Percentiles rank a stretch among this genome's conserved stretches.
Conservation (phyloP, 2,888 invertebrate species). For the Watsonalla binaria region DNA sequence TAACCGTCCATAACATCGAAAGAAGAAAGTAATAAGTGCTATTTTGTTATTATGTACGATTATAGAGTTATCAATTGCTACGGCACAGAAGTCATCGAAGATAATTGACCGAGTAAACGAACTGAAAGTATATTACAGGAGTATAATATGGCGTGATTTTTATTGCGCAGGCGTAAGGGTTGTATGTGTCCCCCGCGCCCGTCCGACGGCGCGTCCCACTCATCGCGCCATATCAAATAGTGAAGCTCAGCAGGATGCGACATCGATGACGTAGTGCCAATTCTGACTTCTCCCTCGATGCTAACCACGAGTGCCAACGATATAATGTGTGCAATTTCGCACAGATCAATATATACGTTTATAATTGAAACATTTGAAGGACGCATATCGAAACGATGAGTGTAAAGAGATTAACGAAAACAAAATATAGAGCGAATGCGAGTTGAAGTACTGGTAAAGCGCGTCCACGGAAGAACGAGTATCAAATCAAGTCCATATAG, state of each 20-base stretch:
- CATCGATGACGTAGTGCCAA: slow-evolving; percentile 16
- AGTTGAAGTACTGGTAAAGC: no score
- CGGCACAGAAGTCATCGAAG: slow-evolving; percentile 28
- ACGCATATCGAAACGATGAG: no score
- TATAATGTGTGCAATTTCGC: no score
- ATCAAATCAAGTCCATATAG: no score
- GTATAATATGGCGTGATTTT: slow-evolving; percentile 51
- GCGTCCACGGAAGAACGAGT: no score
- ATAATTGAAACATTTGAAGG: no score
- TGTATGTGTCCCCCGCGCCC: slow-evolving; percentile 41
- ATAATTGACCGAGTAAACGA: slow-evolving; percentile 68
- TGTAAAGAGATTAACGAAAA: no score
- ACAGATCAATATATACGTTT: no score
- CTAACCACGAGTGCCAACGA: no score
- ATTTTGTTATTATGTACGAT: slow-evolving; percentile 9
- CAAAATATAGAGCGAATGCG: no score
- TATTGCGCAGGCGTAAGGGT: slow-evolving; percentile 56
- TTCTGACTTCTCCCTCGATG: no score
- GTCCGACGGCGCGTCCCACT: slow-evolving; percentile 38
- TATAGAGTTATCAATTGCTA: background rate
- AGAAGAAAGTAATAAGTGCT: background rate
- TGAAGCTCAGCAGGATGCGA: slow-evolving; percentile 49
- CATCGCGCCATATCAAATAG: slow-evolving; percentile 34
- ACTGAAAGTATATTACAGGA: slow-evolving; percentile 56
- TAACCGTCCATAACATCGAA: no score